Percentiles rank a stretch among this genome's conserved stretches.
phyloP scores from a whole-genome alignment of 2,888 invertebrate genomes.

The Crocallis elinguaria region DNA sequence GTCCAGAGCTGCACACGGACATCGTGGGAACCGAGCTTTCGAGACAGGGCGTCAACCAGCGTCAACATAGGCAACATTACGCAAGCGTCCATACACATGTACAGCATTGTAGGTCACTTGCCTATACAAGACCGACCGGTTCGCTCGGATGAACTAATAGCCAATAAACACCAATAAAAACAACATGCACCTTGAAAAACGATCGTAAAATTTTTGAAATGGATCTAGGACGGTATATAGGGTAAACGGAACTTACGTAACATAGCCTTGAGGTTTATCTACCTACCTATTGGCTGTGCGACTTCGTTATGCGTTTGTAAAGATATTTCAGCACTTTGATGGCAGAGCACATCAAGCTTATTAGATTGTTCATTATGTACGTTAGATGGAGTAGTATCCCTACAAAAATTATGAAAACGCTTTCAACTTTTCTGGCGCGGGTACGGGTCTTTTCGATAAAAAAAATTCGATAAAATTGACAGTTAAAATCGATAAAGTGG shows the following conservation, averaged over 20 bases:
- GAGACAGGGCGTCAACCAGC: conserved; percentile 37
- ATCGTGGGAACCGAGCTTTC: conserved; percentile 33
- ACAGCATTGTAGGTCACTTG: conserved; percentile 72
- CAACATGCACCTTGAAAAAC: conserved; percentile 35
- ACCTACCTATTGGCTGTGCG: neutral
- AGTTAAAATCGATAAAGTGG: too few relatives aligned
- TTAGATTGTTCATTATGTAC: too few relatives aligned
- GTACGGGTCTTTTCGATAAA: too few relatives aligned
- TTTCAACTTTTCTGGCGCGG: too few relatives aligned
- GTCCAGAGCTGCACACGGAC: neutral
- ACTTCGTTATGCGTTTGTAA: too few relatives aligned
- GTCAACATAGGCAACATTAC: conserved; percentile 42
- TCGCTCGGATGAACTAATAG: conserved; percentile 37
- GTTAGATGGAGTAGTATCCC: too few relatives aligned
- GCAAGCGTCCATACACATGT: conserved; percentile 52
- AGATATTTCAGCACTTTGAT: too few relatives aligned
- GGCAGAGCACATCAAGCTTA: too few relatives aligned
- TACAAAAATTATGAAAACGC: too few relatives aligned
- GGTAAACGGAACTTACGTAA: conserved; percentile 32
- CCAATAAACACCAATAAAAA: conserved; percentile 29
- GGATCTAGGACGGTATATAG: conserved; percentile 25
- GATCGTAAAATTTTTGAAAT: conserved; percentile 25
- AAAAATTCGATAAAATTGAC: too few relatives aligned
- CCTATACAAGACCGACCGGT: conserved; percentile 61
- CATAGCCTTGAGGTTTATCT: conserved; percentile 26